Evolutionary conservation across 2,888 invertebrate species (phyloP), one percentile per base, ranked within the genome.

Genomic region (Erebia ligea): DNA sequence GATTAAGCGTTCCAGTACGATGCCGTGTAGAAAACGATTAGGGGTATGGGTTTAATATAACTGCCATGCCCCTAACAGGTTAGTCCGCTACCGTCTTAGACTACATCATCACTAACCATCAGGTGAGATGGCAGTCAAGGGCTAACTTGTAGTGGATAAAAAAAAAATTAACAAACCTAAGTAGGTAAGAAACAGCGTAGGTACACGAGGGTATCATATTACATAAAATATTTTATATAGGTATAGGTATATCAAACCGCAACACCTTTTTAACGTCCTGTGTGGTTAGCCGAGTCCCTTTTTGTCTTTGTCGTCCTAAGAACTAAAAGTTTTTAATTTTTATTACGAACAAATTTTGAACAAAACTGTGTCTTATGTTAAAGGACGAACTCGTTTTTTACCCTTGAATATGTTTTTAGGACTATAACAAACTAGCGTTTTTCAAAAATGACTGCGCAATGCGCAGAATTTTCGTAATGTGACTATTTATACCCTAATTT

Each of bases 231-330:
- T 34, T 57, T 34, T 25, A 13, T 48, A 21, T 45, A 61, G 61
- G 62, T 62, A n/a, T n/a, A 62, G 21, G 61, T 48, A 86, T 79
- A 86, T 85, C 85, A 79, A 85, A 86, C 74, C 70, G 66, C 74
- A 74, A 73, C 68, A 75, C 75, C 81, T 80, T 80, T 74, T 80
- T 72, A 79, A 82, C 85, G 81, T 88, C 88, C 86, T 83, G 87
- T 89, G 88, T 75, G 90, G 89, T 89, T 86, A 70, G 58, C 42
- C 56, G 54, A 67, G 58, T 59, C 58, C 63, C 58, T 71, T 72
- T 70, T 72, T 72, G 74, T 74, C 70, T 67, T 67, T 50, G 67
- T 48, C 58, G 48, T 67, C 64, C 69, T 70, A 72, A 70, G 74
- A 67, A 72, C 58, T 70, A 69, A 74, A 74, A 64, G 67, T 65